phyloP scores from a whole-genome alignment of 2,113 vertebrate genomes.

The Actenoides hombroni region DNA sequence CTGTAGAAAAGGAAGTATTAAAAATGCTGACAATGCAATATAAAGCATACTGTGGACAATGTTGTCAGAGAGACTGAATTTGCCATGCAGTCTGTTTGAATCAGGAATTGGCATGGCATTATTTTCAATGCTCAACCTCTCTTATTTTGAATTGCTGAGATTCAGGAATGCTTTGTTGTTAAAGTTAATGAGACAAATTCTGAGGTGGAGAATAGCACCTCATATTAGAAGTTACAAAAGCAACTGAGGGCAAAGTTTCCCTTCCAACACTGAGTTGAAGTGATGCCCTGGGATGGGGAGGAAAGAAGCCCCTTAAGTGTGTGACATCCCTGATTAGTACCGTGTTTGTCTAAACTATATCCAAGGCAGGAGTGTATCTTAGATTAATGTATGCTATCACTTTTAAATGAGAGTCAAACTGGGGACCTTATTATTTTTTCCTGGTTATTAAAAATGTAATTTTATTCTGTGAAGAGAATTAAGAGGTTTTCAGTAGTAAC shows the following conservation, averaged over 20 bases:
- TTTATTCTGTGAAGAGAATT: background rate
- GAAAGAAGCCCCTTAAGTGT: background rate
- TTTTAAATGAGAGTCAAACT: background rate
- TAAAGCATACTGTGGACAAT: background rate
- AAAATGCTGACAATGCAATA: background rate
- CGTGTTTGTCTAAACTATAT: no score
- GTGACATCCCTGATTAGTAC: no score
- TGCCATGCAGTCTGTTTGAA: background rate
- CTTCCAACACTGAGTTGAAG: background rate
- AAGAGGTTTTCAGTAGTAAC: background rate
- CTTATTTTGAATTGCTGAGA: background rate
- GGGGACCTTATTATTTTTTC: background rate
- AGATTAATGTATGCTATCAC: background rate
- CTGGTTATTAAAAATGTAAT: background rate
- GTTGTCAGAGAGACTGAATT: background rate
- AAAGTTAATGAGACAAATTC: background rate
- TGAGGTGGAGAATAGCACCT: background rate
- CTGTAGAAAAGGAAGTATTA: background rate
- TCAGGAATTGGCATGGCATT: background rate
- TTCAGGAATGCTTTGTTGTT: background rate
- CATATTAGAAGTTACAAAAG: background rate
- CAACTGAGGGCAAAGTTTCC: background rate
- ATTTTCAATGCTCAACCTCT: background rate
- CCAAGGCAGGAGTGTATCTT: background rate
- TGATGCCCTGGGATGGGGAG: background rate